Percentiles rank a stretch among this genome's conserved stretches.
phyloP scores from a whole-genome alignment of 2,888 invertebrate genomes.

The Sphecodes monilicornis region DNA sequence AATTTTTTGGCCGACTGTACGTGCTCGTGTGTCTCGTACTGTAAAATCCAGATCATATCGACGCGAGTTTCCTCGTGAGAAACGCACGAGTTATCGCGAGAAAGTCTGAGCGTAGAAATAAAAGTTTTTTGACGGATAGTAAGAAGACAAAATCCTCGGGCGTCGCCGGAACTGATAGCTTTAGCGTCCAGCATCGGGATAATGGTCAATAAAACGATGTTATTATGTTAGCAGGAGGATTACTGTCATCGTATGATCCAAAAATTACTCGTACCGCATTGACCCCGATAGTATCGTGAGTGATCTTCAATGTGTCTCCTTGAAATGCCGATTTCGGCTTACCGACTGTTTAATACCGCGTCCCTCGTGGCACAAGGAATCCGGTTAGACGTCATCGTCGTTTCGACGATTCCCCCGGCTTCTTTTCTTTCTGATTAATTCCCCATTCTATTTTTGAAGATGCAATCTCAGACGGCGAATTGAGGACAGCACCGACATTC shows the following conservation, averaged over 20 bases:
- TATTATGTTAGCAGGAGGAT: constrained; percentile 58
- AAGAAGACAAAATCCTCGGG: constrained; percentile 19
- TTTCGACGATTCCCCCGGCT: constrained; percentile 27
- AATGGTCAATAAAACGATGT: constrained; percentile 56
- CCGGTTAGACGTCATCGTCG: constrained; percentile 15
- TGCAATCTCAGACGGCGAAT: constrained; percentile 42
- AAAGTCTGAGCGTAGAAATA: background rate
- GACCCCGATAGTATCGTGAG: constrained; percentile 53
- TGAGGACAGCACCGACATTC: constrained; percentile 42
- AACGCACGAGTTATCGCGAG: background rate
- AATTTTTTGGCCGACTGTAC: too few species aligned
- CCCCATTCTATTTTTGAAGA: constrained; percentile 48
- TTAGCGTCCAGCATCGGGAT: constrained; percentile 36
- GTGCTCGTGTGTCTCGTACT: background rate
- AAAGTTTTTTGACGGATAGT: background rate
- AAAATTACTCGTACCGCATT: constrained; percentile 63
- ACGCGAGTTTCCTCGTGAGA: background rate
- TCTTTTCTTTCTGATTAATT: constrained; percentile 47
- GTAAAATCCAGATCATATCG: background rate
- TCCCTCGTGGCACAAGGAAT: constrained; percentile 35
- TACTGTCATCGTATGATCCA: constrained; percentile 61
- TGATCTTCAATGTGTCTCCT: constrained; percentile 65
- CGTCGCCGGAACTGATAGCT: constrained; percentile 34
- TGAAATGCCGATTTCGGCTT: constrained; percentile 50
- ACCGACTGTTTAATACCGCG: constrained; percentile 53